Evolutionary conservation across 2,888 invertebrate genomes (phyloP), one percentile per base, ranked within the genome.

Genomic region (Megalurothrips usitatus): DNA sequence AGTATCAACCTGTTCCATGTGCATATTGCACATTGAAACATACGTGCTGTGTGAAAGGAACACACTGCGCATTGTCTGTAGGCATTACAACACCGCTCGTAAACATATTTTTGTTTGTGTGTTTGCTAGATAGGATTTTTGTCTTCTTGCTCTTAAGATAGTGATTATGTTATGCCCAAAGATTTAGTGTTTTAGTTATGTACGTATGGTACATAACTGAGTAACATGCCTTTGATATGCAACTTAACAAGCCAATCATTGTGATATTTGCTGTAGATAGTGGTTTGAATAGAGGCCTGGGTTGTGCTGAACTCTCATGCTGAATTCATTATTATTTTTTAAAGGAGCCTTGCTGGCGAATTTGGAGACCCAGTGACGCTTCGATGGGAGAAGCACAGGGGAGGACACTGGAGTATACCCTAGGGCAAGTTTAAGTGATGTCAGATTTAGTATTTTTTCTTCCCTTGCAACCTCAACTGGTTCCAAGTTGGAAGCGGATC

Each of bases 221-320:
- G 12, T 75, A 75, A 75, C 26, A 75, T 26, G 68, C 68, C 58
- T 75, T 75, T n/a, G 11, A 23, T 26, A 75, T 75, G 68, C 68
- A 75, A 75, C 23, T 26, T 26, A 75, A 75, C 68, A n/a, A 75
- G 68, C 68, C 68, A 75, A 75, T 75, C 68, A 75, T 75, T 75
- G 68, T 75, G 68, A 75, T 75, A 75, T 75, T 75, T 75, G 68
- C 68, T 75, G 68, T 75, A 75, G 68, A 58, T 58, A 58, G 58
- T 58, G 58, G 11, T 58, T 58, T 75, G 23, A 26, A 26, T 26
- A 26, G 23, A 26, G 26, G 68, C 12, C 26, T 9, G 68, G n/a
- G 23, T 26, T n/a, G 68, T 23, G 17, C 19, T 58, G 58, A 58
- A 58, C 58, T 58, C 58, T 4, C 34, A 43, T 43, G 34, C 34